Evolutionary conservation across 2,797 vertebrate genomes (phyloP).

Genomic region (Microcaecilia unicolor): DNA sequence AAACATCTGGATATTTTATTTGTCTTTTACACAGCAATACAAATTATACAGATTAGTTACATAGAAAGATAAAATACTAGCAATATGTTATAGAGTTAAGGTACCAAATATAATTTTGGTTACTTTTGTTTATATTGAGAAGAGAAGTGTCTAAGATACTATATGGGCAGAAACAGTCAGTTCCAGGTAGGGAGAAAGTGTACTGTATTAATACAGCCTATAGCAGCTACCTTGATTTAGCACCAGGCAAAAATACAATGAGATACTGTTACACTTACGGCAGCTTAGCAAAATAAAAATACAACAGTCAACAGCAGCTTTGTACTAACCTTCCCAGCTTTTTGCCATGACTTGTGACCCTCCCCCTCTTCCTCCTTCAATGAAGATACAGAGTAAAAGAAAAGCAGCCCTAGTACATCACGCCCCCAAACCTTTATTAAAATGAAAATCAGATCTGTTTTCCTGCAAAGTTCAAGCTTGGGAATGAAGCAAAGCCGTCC

Average conservation of each 20-base stretch:
- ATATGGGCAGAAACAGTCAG: conserved; percentile 2
- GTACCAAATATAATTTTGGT: conserved; percentile 25
- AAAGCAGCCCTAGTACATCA: too few species aligned
- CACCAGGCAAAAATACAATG: background rate
- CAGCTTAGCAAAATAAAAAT: too few species aligned
- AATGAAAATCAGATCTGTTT: too few species aligned
- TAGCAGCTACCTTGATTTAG: conserved; percentile 5
- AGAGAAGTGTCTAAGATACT: too few species aligned
- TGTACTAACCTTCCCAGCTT: too few species aligned
- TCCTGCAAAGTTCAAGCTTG: too few species aligned
- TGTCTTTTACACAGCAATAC: conserved; percentile 28
- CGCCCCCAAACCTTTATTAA: too few species aligned
- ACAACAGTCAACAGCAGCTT: too few species aligned
- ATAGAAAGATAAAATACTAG: conserved; percentile 16
- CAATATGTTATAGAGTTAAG: conserved; percentile 27
- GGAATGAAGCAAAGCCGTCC: too few species aligned
- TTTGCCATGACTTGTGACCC: too few species aligned
- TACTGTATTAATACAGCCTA: background rate
- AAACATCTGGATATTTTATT: conserved; percentile 9
- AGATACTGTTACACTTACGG: background rate
- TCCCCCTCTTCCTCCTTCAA: too few species aligned
- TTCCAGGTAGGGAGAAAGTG: conserved; percentile 2
- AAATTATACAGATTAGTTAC: conserved; percentile 24
- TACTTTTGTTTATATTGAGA: conserved; percentile 20
- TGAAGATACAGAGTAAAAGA: too few species aligned